Conservation (phyloP, 1,140 invertebrate species). For the Camponotus floridanus region DNA sequence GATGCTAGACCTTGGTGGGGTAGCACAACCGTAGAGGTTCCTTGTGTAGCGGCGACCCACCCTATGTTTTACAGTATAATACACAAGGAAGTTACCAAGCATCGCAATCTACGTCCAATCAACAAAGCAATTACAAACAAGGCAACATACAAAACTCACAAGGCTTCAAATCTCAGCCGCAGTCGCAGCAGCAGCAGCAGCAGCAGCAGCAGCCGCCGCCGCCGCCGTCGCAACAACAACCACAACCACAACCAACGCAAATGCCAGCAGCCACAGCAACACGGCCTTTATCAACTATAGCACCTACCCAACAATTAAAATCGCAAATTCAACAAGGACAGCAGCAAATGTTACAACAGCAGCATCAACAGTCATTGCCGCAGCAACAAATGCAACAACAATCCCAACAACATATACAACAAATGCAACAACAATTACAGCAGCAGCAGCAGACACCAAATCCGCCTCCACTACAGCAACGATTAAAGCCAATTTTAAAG, state of each 20-base stretch:
- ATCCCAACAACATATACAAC: conserved; percentile 57
- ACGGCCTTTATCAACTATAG: background rate
- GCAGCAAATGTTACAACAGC: conserved; percentile 67
- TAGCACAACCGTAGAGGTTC: conserved; percentile 86
- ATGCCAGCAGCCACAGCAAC: conserved; percentile 47
- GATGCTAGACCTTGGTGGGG: conserved; percentile 85
- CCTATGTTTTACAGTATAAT: conserved; percentile 85
- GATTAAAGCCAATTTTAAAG: conserved; percentile 83
- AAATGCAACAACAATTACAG: conserved; percentile 59
- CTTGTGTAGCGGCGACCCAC: conserved; percentile 86
- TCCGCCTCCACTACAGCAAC: conserved; percentile 61
- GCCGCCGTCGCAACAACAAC: conserved; percentile 41
- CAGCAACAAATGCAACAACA: conserved; percentile 67
- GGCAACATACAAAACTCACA: conserved; percentile 67
- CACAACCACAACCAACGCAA: conserved; percentile 51
- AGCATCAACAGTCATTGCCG: conserved; percentile 58
- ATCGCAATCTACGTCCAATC: conserved; percentile 71
- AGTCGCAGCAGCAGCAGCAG: conserved; percentile 53
- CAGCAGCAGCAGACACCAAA: conserved; percentile 57
- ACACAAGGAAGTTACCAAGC: conserved; percentile 81
- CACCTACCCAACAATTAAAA: conserved; percentile 52
- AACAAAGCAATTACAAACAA: conserved; percentile 77
- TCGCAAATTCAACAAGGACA: conserved; percentile 37
- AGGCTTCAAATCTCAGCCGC: conserved; percentile 72
- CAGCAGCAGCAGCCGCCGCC: conserved; percentile 51